Percentiles rank a stretch among this genome's conserved stretches.
Evolutionary conservation across 2,797 vertebrate species (phyloP).

Genomic region (Parauchenoglanis ngamensis): DNA sequence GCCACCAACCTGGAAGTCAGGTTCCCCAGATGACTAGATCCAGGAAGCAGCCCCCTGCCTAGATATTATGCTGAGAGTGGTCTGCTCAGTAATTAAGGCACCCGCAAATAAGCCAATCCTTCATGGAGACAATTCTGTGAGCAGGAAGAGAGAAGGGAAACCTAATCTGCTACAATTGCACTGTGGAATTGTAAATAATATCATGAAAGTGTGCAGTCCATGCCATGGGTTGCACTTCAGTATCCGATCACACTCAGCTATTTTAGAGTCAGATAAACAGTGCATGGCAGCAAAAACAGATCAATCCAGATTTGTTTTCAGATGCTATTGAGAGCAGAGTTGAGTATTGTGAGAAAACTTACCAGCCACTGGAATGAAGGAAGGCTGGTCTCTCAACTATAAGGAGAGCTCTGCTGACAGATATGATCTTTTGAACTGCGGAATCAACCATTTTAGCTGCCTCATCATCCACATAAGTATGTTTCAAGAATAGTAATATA

Average conservation of each 20-base stretch:
- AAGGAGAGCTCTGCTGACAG: background rate
- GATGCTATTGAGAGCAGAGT: background rate
- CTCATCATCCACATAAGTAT: background rate
- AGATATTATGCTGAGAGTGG: no score
- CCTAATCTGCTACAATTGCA: background rate
- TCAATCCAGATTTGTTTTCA: background rate
- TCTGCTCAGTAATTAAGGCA: background rate
- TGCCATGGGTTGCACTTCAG: background rate
- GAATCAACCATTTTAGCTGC: background rate
- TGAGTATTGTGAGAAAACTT: background rate
- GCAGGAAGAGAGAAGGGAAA: no score
- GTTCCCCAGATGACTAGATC: no score
- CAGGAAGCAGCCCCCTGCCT: no score
- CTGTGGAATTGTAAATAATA: background rate
- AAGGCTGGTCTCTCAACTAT: no score
- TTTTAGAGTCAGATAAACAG: background rate
- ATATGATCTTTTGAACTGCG: background rate
- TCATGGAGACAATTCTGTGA: no score
- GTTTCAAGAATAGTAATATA: background rate
- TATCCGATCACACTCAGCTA: background rate
- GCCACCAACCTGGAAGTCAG: no score
- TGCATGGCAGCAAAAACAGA: background rate
- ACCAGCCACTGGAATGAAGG: background rate
- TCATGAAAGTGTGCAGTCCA: background rate
- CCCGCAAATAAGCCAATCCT: no score